These are phyloP conservation scores for Coptotermes formosanus DNA, from an alignment of 1,140 invertebrate species.

Conservation along the genomic window DNA sequence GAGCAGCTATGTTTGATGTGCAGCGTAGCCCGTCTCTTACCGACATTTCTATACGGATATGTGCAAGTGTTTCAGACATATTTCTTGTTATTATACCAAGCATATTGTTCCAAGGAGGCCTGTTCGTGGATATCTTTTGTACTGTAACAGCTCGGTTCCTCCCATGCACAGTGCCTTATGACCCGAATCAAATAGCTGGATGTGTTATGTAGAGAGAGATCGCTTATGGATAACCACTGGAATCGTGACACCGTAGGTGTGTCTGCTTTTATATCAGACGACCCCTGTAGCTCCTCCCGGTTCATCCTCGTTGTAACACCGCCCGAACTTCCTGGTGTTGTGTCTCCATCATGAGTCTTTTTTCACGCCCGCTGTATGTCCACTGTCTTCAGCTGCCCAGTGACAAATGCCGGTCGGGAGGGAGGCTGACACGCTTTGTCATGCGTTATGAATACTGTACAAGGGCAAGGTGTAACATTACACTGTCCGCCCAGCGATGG, in stretches of 20 bases:
- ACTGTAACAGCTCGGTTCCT: not conserved
- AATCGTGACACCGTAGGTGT: constrained; percentile 1
- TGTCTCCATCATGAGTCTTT: not conserved
- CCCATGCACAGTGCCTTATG: not conserved
- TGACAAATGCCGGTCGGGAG: not conserved
- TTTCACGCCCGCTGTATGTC: not conserved
- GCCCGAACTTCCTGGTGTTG: not conserved
- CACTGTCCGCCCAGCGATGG: not conserved
- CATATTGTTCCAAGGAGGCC: not conserved
- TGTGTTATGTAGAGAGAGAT: not conserved
- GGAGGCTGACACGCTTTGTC: not conserved
- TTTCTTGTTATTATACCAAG: not conserved
- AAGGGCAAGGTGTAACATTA: not conserved
- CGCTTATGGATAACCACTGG: not conserved
- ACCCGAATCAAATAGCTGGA: constrained; percentile 9
- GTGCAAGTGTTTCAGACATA: too few species aligned
- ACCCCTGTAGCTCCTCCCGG: not conserved
- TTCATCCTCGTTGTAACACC: not conserved
- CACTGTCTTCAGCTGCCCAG: not conserved
- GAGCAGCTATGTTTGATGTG: too few species aligned
- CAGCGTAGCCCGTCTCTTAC: too few species aligned
- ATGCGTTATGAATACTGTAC: not conserved
- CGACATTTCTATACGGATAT: too few species aligned
- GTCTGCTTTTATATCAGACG: not conserved
- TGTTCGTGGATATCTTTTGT: not conserved